Conservation (phyloP, 2,797 vertebrate species). For the Lacerta viridis region DNA sequence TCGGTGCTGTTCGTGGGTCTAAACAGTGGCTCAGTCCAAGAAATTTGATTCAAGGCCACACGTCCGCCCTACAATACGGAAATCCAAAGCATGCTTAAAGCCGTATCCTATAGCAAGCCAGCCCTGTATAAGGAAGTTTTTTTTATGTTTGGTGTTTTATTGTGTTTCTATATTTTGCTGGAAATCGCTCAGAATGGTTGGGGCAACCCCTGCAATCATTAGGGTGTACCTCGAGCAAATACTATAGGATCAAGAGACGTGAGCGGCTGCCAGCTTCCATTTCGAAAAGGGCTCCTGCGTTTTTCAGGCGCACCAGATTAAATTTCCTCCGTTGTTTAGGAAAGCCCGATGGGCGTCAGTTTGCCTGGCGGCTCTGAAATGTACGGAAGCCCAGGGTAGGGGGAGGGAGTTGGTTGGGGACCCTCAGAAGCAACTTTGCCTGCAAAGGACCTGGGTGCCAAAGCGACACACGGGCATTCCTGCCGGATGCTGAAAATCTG, state of each 20-base stretch:
- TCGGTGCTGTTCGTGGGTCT: neutral
- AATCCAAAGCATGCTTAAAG: neutral
- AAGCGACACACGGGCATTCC: neutral
- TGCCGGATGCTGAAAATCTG: neutral
- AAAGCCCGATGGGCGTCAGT: too few species aligned
- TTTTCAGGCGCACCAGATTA: neutral
- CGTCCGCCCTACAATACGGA: too few species aligned
- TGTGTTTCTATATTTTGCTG: too few species aligned
- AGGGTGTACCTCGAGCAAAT: neutral
- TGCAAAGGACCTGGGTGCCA: neutral
- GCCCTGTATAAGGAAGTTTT: neutral
- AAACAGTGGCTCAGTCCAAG: neutral
- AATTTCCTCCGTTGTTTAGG: neutral
- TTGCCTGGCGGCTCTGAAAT: neutral
- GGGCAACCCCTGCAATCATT: too few species aligned
- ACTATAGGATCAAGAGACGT: neutral
- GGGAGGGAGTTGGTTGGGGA: too few species aligned
- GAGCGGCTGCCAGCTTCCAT: neutral
- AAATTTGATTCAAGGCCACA: too few species aligned
- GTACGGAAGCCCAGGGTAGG: neutral
- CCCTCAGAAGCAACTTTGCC: too few species aligned
- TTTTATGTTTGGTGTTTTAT: too few species aligned
- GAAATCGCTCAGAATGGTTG: too few species aligned
- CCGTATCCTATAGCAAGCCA: neutral
- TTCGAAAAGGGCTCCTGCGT: neutral